Evolutionary conservation across 2,888 invertebrate species (phyloP).

Genomic region (Chromoteleia sp.): DNA sequence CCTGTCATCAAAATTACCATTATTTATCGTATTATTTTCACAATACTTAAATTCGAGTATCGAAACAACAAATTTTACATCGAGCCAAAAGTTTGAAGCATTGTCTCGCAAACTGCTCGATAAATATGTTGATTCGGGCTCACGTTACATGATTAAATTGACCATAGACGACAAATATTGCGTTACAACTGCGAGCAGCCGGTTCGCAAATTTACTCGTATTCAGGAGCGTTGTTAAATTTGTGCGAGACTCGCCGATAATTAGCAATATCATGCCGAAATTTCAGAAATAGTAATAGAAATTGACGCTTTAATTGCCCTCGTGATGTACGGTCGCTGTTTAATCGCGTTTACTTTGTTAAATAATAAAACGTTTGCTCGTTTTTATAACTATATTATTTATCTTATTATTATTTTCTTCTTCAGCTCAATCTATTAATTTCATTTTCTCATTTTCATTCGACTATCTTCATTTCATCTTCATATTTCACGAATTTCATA

Average conservation of each 20-base stretch:
- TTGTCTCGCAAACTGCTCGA: conserved; percentile 37
- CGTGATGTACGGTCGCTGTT: not conserved
- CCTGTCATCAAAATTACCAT: not conserved
- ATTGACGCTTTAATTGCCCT: conserved; percentile 18
- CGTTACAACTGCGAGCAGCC: conserved; percentile 26
- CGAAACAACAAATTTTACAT: conserved; percentile 16
- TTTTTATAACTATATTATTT: too few species aligned
- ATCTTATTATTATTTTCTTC: too few species aligned
- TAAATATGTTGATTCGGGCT: conserved; percentile 42
- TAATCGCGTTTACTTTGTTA: too few species aligned
- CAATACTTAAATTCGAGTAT: conserved; percentile 2
- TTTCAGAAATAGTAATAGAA: conserved; percentile 19
- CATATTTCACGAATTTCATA: too few species aligned
- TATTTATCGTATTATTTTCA: not conserved
- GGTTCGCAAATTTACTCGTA: conserved; percentile 34
- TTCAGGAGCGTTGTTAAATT: conserved; percentile 29
- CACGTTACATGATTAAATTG: conserved; percentile 35
- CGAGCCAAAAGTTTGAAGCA: conserved; percentile 29
- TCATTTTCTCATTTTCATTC: too few species aligned
- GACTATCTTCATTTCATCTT: too few species aligned
- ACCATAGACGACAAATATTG: conserved; percentile 39
- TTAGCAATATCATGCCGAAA: conserved; percentile 18
- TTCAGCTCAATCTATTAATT: too few species aligned
- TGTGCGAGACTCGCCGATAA: conserved; percentile 11
- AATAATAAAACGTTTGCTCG: too few species aligned